phyloP scores from a whole-genome alignment of 2,888 invertebrate genomes.

The Marronus borbonicus region DNA sequence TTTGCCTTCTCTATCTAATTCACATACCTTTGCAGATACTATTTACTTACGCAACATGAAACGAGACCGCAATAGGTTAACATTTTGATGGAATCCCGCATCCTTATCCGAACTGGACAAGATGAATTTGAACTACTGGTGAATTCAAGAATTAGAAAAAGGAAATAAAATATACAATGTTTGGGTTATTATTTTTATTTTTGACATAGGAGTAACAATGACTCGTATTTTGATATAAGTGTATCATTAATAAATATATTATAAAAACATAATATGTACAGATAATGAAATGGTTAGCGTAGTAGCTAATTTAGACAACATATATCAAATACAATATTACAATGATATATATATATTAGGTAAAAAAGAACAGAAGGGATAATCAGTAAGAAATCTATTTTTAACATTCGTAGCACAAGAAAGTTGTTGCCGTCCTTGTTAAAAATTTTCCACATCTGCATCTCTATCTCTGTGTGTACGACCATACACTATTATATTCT shows the following conservation, averaged over 20 bases:
- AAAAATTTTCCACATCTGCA: slow-evolving; percentile 40
- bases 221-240: slow-evolving; percentile 60
- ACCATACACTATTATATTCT: slow-evolving; percentile 12
- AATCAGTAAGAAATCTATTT: slow-evolving; percentile 46
- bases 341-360: slow-evolving; percentile 52
- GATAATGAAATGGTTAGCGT: slow-evolving; percentile 67
- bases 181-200: slow-evolving; percentile 66
- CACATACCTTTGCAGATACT: no score
- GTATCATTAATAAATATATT: slow-evolving; percentile 70
- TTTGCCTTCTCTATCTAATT: no score
- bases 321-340: slow-evolving; percentile 58
- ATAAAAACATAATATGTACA: slow-evolving; percentile 71
- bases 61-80: no score
- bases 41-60: no score
- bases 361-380: slow-evolving; percentile 48
- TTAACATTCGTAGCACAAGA: slow-evolving; percentile 36
- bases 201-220: slow-evolving; percentile 61
- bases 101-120: neutral
- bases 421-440: slow-evolving; percentile 23
- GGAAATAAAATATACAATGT: slow-evolving; percentile 48
- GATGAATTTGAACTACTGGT: neutral
- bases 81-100: no score
- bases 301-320: slow-evolving; percentile 60
- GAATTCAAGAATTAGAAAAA: neutral
- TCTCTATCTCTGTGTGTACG: neutral